Conservation (phyloP, 2,113 vertebrate species). For the Odobenus rosmarus region DNA sequence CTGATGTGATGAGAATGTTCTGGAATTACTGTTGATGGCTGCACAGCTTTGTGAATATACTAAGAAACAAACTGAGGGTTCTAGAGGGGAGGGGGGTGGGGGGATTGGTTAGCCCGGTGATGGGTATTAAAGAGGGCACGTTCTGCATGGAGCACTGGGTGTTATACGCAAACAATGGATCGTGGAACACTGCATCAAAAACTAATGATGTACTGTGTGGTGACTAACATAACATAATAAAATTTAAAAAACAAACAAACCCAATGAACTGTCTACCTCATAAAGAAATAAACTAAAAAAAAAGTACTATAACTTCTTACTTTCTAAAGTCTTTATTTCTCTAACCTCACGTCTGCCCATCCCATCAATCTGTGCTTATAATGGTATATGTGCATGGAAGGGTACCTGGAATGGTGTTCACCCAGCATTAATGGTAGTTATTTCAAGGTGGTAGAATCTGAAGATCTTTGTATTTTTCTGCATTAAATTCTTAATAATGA, state of each 20-base stretch:
- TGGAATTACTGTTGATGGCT: not conserved
- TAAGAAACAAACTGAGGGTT: not conserved
- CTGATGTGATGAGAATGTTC: not conserved
- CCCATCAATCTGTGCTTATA: not conserved
- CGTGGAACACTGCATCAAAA: too few species aligned
- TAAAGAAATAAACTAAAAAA: not conserved
- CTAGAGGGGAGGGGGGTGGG: too few species aligned
- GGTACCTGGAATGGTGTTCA: not conserved
- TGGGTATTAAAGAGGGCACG: too few species aligned
- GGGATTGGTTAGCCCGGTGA: too few species aligned
- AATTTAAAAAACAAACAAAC: too few species aligned
- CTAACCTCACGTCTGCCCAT: not conserved
- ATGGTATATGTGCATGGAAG: rapidly evolving
- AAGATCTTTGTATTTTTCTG: not conserved
- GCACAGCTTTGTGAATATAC: not conserved
- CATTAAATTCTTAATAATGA: constrained; percentile 26
- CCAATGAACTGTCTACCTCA: not conserved
- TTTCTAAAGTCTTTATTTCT: not conserved
- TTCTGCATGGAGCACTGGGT: too few species aligned
- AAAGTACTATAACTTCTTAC: not conserved
- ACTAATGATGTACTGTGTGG: too few species aligned
- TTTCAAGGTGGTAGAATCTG: not conserved
- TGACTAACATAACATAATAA: too few species aligned
- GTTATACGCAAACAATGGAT: too few species aligned
- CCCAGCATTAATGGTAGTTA: not conserved